A percentile compares a stretch with the other conserved stretches of the same genome.
phyloP scores from a whole-genome alignment of 2,113 vertebrate species.

The Ctenodactylus gundi region DNA sequence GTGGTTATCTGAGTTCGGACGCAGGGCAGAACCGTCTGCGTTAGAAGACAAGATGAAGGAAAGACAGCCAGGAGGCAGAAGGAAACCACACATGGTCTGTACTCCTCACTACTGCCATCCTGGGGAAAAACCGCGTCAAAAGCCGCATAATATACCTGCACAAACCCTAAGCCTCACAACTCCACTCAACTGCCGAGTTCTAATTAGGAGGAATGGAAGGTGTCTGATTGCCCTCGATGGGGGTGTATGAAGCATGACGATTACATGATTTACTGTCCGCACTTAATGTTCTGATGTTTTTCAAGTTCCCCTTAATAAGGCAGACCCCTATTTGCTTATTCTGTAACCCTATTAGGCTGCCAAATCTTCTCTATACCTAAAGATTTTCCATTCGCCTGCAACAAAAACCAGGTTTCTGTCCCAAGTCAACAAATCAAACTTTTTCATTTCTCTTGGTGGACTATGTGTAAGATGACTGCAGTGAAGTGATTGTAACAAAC shows the following conservation, averaged over 20 bases:
- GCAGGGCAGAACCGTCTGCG: slow-evolving; percentile 46
- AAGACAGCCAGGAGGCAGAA: slow-evolving; percentile 42
- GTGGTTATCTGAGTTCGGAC: slow-evolving; percentile 48
- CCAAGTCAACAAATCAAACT: slow-evolving; percentile 73
- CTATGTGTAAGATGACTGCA: slow-evolving; percentile 58
- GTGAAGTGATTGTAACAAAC: slow-evolving; percentile 65
- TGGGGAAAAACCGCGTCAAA: not conserved
- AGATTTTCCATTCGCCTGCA: slow-evolving; percentile 34
- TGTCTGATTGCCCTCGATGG: slow-evolving; percentile 32
- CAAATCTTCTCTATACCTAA: slow-evolving; percentile 48
- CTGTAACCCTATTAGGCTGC: slow-evolving; percentile 12
- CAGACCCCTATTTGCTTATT: not conserved
- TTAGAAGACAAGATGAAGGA: slow-evolving; percentile 51
- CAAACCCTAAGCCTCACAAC: slow-evolving; percentile 20
- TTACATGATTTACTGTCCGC: slow-evolving; percentile 31
- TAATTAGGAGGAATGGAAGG: slow-evolving; percentile 58
- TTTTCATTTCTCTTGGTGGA: slow-evolving; percentile 39
- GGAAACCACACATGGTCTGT: slow-evolving; percentile 18
- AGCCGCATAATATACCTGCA: slow-evolving; percentile 12
- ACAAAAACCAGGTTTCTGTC: not conserved
- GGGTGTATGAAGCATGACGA: slow-evolving; percentile 33
- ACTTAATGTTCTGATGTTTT: slow-evolving; percentile 32
- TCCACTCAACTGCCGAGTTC: slow-evolving; percentile 40
- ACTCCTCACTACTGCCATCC: slow-evolving; percentile 31
- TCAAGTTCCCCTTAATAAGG: slow-evolving; percentile 32